Percentiles rank a stretch among this genome's conserved stretches.
phyloP scores from a whole-genome alignment of 2,113 vertebrate species.

The Scatophagus argus region DNA sequence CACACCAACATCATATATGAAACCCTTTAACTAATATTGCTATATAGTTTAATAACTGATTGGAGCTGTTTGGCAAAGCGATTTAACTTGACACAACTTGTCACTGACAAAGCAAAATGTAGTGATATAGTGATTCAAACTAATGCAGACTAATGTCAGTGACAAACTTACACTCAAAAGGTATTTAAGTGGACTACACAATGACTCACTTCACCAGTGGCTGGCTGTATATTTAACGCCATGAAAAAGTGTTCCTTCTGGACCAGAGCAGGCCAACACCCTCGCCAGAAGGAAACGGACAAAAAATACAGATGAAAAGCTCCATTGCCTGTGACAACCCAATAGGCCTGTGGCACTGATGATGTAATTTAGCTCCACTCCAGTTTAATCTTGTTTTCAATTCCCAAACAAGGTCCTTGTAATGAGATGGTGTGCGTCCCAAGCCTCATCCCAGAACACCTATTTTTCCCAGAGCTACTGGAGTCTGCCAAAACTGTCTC shows the following conservation, averaged over 20 bases:
- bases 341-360: slow-evolving; percentile 54
- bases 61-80: too few species aligned
- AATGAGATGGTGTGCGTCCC: slow-evolving; percentile 46
- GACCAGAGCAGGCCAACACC: slow-evolving; percentile 34
- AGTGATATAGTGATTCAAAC: too few species aligned
- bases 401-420: slow-evolving; percentile 54
- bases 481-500: slow-evolving; percentile 39
- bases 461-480: slow-evolving; percentile 37
- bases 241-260: background rate
- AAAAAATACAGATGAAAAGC: slow-evolving; percentile 46
- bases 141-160: too few species aligned
- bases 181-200: background rate
- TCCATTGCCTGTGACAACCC: slow-evolving; percentile 58
- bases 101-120: too few species aligned
- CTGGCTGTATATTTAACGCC: background rate
- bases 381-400: slow-evolving; percentile 71
- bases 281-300: slow-evolving; percentile 24
- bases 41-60: background rate
- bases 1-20: background rate
- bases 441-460: slow-evolving; percentile 51
- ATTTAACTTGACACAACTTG: too few species aligned
- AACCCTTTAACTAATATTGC: background rate
- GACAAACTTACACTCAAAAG: background rate
- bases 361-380: slow-evolving; percentile 66
- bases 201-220: background rate